Percentiles rank a stretch among this genome's conserved stretches.
phyloP scores from a whole-genome alignment of 1,140 invertebrate species.

The Caligus rogercresseyi region DNA sequence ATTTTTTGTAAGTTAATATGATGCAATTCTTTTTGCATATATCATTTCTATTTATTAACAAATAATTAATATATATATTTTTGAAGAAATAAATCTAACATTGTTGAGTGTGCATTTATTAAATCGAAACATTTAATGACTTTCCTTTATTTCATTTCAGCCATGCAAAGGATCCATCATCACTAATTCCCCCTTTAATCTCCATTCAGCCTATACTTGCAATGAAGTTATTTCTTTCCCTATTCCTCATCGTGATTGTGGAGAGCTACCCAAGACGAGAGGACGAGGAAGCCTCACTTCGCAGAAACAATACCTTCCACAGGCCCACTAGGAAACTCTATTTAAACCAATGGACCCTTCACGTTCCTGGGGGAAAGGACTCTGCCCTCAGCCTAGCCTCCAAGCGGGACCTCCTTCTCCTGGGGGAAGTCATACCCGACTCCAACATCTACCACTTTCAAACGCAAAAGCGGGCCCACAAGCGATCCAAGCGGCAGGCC shows the following conservation, averaged over 20 bases:
- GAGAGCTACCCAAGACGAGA: neutral
- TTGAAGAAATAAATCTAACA: no score
- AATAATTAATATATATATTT: no score
- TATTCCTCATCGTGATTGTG: neutral
- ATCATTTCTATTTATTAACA: no score
- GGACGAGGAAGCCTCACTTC: neutral
- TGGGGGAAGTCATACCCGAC: constrained; percentile 3
- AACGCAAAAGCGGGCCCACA: neutral
- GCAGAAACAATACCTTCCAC: neutral
- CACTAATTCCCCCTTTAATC: no score
- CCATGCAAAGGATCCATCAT: no score
- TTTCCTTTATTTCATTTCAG: no score
- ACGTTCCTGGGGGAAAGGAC: neutral
- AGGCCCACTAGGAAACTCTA: neutral
- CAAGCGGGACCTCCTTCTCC: neutral
- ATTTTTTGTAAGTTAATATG: no score
- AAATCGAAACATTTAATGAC: no score
- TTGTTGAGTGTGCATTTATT: no score
- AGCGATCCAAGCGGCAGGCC: neutral
- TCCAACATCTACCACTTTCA: neutral
- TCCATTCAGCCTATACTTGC: no score
- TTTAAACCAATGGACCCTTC: neutral
- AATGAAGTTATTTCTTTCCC: no score
- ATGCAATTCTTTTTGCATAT: no score
- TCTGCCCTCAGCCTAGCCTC: neutral